Base-by-base conservation (phyloP, 2,797 vertebrate species). In the Microchirus variegatus region DNA sequence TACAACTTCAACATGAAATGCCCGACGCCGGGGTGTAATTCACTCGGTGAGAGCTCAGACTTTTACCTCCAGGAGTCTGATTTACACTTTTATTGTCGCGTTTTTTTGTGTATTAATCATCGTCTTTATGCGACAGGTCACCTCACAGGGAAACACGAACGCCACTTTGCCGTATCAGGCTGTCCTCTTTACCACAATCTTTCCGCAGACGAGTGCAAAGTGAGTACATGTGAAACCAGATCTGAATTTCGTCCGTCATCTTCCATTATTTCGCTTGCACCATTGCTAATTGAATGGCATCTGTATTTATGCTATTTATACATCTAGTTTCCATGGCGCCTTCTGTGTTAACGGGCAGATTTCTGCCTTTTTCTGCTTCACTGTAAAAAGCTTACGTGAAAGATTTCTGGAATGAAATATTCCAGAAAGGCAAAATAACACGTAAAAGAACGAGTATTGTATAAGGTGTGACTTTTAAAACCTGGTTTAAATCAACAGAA, bases 1-100 rank as follows among this genome's bases (percentile, higher is more conserved):
- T 99, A 99, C 92, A 99, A 99, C 86, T 99, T 99, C 80, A 99
- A 98, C 85, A 99, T 99, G 96, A 99, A 99, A 72, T 99, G 98
- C 69, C 98, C 98, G 17, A 99, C 97, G 0, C 97, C 97, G 0
- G 98, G 98, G n/a, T 99, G 98, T 84, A 99, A 99, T 87, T 99
- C 98, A 12, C 91, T 99, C 41, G 98, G 97, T 98, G 85, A 78
- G 31, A 52, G 16, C 13, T 31, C 31, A 31, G 5, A 3, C n/a
- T 37, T 2, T 10, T 13, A 15, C 9, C 9, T 6, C 9, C 6
- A 18, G 5, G 9, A 46, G 14, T 15, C 35, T 11, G 0, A 42
- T 15, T 22, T 14, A 38, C 11, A 45, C 10, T 42, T 3, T 10
- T 38, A 6, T 36, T 1, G 31, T 19, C 14, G 35, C 35, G 9